phyloP scores from a whole-genome alignment of 2,888 invertebrate species.

The Atethmia centrago region DNA sequence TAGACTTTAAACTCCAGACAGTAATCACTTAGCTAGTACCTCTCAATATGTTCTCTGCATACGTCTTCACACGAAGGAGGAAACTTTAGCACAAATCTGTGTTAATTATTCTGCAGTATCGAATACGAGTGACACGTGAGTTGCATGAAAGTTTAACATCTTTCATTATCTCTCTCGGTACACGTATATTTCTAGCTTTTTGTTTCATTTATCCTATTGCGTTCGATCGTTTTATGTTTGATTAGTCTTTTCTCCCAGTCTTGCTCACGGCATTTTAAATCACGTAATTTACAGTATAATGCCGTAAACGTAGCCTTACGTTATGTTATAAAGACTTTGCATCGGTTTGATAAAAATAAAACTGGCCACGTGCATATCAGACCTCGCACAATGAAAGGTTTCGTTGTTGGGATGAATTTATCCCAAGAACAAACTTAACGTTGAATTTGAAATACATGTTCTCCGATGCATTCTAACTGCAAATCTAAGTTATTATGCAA shows the following conservation, averaged over 20 bases:
- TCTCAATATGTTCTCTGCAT: slow-evolving; percentile 9
- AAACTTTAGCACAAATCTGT: slow-evolving; percentile 37
- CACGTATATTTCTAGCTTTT: neutral
- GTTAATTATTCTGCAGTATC: slow-evolving; percentile 60
- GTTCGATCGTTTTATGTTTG: neutral
- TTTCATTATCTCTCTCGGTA: too few species aligned
- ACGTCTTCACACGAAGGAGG: slow-evolving; percentile 1
- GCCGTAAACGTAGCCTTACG: neutral
- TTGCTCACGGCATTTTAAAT: neutral
- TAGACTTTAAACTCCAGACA: neutral
- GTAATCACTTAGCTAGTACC: slow-evolving; percentile 21
- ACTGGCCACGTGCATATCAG: too few species aligned
- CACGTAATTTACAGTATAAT: neutral
- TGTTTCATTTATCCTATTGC: neutral
- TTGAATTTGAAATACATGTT: too few species aligned
- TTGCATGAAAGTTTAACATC: slow-evolving; percentile 18
- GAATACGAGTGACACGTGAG: slow-evolving; percentile 43
- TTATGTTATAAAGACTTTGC: neutral
- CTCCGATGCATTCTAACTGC: too few species aligned
- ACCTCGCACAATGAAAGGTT: too few species aligned
- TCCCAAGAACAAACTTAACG: too few species aligned
- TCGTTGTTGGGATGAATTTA: too few species aligned
- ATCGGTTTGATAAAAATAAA: neutral
- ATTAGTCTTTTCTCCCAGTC: neutral
- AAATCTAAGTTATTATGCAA: too few species aligned